Conservation (phyloP, 1,140 invertebrate species). For the Stenopsyche tienmushanensis region DNA sequence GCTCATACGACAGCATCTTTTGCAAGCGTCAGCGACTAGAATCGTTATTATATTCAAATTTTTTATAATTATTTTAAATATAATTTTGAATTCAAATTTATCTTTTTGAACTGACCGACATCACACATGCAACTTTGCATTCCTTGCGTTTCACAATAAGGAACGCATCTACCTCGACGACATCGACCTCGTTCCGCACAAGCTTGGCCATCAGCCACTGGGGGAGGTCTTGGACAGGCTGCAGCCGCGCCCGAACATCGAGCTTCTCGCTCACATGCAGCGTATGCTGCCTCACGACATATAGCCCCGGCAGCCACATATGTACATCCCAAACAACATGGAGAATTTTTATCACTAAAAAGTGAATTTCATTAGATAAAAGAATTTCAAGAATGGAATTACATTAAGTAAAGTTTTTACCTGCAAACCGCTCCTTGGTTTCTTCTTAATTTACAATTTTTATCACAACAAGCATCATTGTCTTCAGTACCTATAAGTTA, state of each 20-base stretch:
- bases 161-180: slow-evolving; percentile 80
- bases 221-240: slow-evolving; percentile 76
- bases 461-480: slow-evolving; percentile 89
- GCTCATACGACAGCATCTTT: slow-evolving; percentile 85
- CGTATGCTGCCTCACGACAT: slow-evolving; percentile 84
- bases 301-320: slow-evolving; percentile 78
- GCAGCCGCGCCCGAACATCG: slow-evolving; percentile 68
- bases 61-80: slow-evolving; percentile 11
- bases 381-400: neutral
- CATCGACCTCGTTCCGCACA: slow-evolving; percentile 89
- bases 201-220: slow-evolving; percentile 83
- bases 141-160: slow-evolving; percentile 90
- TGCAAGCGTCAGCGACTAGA: slow-evolving; percentile 80
- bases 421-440: slow-evolving; percentile 82
- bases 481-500: slow-evolving; percentile 70
- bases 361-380: neutral
- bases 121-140: slow-evolving; percentile 94
- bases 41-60: slow-evolving; percentile 8
- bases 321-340: slow-evolving; percentile 88
- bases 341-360: slow-evolving; percentile 89
- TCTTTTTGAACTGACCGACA: slow-evolving; percentile 63
- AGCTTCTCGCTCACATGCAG: slow-evolving; percentile 88
- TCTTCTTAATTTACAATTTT: slow-evolving; percentile 83
- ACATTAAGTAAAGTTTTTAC: slow-evolving; percentile 50
- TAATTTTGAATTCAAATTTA: slow-evolving; percentile 8